Conservation (phyloP, 2,113 vertebrate genomes). For the Pteruthius melanotis region DNA sequence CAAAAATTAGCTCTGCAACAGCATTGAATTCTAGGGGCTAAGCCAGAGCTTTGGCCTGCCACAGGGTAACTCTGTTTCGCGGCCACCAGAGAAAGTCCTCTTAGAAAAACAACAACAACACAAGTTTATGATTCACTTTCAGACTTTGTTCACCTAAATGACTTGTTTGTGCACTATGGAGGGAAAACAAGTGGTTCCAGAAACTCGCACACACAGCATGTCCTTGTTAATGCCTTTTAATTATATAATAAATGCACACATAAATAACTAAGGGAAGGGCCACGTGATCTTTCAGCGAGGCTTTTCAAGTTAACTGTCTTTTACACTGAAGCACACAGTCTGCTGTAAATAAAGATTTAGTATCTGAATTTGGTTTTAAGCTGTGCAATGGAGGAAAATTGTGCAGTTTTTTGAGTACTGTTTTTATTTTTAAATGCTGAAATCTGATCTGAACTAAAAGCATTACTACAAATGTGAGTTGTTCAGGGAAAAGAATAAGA, state of each 20-base stretch:
- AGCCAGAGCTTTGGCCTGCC: not conserved
- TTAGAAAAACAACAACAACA: slow-evolving; percentile 43
- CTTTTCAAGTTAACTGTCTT: not conserved
- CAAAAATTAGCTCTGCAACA: not conserved
- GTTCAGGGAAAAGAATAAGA: not conserved
- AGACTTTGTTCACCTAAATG: slow-evolving; percentile 71
- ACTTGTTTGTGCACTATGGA: slow-evolving; percentile 65
- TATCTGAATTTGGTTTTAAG: not conserved
- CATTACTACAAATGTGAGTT: not conserved
- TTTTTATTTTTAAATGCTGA: not conserved
- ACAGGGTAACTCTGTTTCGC: not conserved
- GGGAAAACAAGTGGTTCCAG: slow-evolving; percentile 50
- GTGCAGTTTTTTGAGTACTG: not conserved
- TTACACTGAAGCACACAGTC: not conserved
- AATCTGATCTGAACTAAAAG: not conserved
- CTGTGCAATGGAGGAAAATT: not conserved
- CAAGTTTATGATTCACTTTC: slow-evolving; percentile 73
- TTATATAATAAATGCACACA: not conserved
- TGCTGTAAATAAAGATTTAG: not conserved
- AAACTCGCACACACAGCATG: slow-evolving; percentile 34
- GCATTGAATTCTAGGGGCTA: not conserved
- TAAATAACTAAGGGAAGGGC: slow-evolving; percentile 10
- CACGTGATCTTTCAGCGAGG: not conserved
- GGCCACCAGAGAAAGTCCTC: not conserved
- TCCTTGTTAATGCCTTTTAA: slow-evolving; percentile 39